Conservation (phyloP, 2,888 invertebrate species). For the Melitaea athalia region DNA sequence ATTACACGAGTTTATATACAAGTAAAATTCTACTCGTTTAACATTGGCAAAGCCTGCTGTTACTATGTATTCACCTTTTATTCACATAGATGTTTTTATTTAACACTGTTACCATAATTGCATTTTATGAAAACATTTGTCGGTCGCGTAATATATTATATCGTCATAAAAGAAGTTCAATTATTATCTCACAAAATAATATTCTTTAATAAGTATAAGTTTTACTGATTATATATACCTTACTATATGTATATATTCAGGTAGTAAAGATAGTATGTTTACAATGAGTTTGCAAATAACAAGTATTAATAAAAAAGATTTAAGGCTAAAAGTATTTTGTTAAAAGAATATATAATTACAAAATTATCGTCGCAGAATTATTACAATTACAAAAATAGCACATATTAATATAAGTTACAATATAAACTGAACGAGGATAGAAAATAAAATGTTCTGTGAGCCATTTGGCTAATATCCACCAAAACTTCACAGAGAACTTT, state of each 20-base stretch:
- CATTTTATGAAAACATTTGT: conserved; percentile 22
- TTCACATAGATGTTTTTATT: conserved; percentile 23
- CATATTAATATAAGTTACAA: conserved; percentile 26
- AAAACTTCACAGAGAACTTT: conserved; percentile 29
- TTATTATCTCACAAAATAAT: background rate
- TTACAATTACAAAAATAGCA: conserved; percentile 16
- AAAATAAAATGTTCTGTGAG: conserved; percentile 35
- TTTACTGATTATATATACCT: too few species aligned
- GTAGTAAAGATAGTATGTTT: too few species aligned
- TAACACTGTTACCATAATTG: conserved; percentile 18
- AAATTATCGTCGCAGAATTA: too few species aligned
- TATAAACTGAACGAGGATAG: conserved; percentile 36
- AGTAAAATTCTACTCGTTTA: conserved; percentile 19
- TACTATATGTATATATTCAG: too few species aligned
- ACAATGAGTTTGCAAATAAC: too few species aligned
- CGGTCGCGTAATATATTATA: conserved; percentile 19
- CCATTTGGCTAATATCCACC: conserved; percentile 36
- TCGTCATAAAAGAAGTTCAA: conserved; percentile 1
- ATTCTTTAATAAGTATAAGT: background rate
- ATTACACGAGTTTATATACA: conserved; percentile 21
- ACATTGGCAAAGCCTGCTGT: conserved; percentile 17
- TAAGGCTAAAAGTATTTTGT: too few species aligned
- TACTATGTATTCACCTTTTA: conserved; percentile 24
- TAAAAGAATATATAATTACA: too few species aligned
- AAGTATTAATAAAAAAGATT: too few species aligned